These are phyloP conservation scores for Takifugu ocellatus DNA, from an alignment of 2,797 vertebrate species.

Conservation along the genomic window DNA sequence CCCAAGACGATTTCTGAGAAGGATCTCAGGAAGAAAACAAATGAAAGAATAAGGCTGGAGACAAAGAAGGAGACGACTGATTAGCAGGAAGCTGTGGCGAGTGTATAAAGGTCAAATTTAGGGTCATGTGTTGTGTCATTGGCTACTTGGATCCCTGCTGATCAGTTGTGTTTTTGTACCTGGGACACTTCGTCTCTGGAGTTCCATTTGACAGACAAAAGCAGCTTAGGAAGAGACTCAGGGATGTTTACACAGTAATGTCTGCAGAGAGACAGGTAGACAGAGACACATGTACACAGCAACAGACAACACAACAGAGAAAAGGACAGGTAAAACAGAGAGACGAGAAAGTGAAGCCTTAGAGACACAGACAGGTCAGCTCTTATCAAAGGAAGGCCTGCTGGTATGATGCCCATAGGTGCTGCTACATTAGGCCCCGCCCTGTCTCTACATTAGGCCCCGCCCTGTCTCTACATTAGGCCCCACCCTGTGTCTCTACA, in stretches of 20 bases:
- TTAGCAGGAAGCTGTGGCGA: too few species aligned
- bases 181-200: conserved; percentile 79
- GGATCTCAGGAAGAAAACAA: too few species aligned
- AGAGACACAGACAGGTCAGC: background rate
- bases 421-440: too few species aligned
- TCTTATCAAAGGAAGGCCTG: too few species aligned
- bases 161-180: conserved; percentile 66
- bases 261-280: conserved; percentile 56
- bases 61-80: too few species aligned
- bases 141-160: background rate
- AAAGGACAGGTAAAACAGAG: background rate
- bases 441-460: too few species aligned
- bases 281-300: background rate
- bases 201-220: conserved; percentile 85
- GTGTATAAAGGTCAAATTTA: background rate
- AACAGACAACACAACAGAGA: background rate
- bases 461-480: too few species aligned
- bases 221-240: conserved; percentile 87
- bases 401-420: too few species aligned
- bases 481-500: too few species aligned
- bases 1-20: too few species aligned
- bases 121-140: background rate
- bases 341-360: background rate
- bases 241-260: conserved; percentile 87
- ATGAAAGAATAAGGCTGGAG: too few species aligned